A percentile compares a stretch with the other conserved stretches of the same genome.
Conservation (phyloP, 2,797 vertebrate genomes). For the Bovichtus variegatus region DNA sequence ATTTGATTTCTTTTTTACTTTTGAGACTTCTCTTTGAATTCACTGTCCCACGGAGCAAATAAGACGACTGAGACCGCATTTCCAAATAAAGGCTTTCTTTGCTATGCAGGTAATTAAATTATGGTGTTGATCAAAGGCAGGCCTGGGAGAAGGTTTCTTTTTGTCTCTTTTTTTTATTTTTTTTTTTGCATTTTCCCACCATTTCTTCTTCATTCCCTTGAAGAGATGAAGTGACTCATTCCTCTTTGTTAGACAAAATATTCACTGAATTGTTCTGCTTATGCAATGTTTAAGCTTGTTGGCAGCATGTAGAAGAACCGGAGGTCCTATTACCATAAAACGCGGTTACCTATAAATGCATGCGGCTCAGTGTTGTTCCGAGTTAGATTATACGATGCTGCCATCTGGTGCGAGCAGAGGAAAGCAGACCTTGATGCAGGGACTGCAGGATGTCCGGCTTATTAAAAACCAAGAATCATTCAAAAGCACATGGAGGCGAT, state of each 20-base stretch:
- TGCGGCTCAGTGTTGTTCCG: fast-evolving
- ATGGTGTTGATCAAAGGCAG: constrained; percentile 71
- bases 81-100: constrained; percentile 58
- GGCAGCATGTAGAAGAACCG: constrained; percentile 21
- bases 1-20: background rate
- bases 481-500: too few relatives aligned
- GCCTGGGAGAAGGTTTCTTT: constrained; percentile 30
- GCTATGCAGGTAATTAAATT: constrained; percentile 75
- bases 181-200: constrained; percentile 38
- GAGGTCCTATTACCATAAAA: constrained; percentile 2
- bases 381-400: constrained; percentile 50
- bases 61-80: constrained; percentile 17
- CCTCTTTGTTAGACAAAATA: constrained; percentile 63
- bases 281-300: constrained; percentile 54
- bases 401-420: constrained; percentile 63
- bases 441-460: background rate
- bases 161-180: constrained; percentile 11
- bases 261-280: constrained; percentile 53
- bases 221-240: constrained; percentile 71
- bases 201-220: constrained; percentile 64
- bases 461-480: background rate
- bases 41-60: background rate
- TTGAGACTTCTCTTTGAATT: constrained; percentile 35
- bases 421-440: background rate
- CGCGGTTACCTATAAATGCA: background rate